These are phyloP conservation scores for Mechanitis messenoides DNA, from an alignment of 2,888 invertebrate species.

Conservation along the genomic window DNA sequence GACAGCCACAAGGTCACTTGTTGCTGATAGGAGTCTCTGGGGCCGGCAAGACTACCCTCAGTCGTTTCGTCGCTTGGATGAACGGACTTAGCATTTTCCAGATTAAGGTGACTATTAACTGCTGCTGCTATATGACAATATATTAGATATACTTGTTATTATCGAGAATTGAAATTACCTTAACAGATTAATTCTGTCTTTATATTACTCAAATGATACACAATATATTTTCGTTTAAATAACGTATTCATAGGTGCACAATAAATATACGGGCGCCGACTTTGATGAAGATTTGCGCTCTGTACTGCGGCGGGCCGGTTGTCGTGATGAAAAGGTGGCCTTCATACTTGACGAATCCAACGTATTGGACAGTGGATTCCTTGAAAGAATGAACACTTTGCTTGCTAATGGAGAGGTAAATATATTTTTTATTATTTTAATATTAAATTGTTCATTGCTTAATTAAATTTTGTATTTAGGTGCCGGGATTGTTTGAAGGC, in stretches of 20 bases:
- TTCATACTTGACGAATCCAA: constrained; percentile 99
- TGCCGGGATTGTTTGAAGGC: constrained; percentile 94
- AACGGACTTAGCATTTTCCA: constrained; percentile 99
- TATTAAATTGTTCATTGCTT: not conserved
- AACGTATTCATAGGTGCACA: constrained; percentile 83
- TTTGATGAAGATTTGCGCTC: constrained; percentile 98
- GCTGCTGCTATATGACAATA: not conserved
- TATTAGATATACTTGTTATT: too few species aligned
- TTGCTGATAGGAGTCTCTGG: constrained; percentile 98
- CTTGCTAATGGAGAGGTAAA: constrained; percentile 95
- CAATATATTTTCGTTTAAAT: too few species aligned
- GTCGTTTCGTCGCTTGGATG: constrained; percentile 99
- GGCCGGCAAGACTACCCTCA: constrained; percentile 99
- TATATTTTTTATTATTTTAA: not conserved
- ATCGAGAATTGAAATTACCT: not conserved
- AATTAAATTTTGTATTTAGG: constrained; percentile 51
- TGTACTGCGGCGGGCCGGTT: constrained; percentile 89
- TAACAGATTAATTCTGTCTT: not conserved
- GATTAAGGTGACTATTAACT: constrained; percentile 83
- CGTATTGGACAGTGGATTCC: constrained; percentile 97
- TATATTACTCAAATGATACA: too few species aligned
- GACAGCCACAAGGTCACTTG: constrained; percentile 98
- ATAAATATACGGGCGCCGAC: constrained; percentile 98
- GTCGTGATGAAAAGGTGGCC: constrained; percentile 98
- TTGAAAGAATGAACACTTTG: constrained; percentile 99